Conservation (phyloP, 1,140 invertebrate genomes). For the Melitaea cinxia region DNA sequence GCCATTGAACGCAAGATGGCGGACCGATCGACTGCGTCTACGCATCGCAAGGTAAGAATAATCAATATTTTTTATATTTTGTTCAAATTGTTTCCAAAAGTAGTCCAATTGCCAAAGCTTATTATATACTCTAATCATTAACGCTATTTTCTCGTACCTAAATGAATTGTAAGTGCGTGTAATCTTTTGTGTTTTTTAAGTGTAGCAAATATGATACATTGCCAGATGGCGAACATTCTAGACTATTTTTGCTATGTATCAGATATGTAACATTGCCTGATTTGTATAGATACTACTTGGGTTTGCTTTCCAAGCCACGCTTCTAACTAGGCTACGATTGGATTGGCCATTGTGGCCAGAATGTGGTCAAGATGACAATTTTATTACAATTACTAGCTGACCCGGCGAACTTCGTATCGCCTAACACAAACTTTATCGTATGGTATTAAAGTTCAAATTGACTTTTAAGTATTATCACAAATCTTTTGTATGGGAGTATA, state of each 20-base stretch:
- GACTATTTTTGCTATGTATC: not conserved
- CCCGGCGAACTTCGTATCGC: no score
- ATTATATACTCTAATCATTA: not conserved
- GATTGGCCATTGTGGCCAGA: no score
- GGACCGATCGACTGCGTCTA: not conserved
- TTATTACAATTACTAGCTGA: no score
- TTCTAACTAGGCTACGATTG: not conserved
- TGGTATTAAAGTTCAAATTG: no score
- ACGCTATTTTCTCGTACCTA: not conserved
- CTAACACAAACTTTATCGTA: no score
- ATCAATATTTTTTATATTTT: not conserved
- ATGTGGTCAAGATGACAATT: no score
- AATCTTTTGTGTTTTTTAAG: not conserved
- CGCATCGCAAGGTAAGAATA: not conserved
- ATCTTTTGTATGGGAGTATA: no score
- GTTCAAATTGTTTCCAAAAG: not conserved
- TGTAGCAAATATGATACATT: not conserved
- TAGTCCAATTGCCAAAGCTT: not conserved
- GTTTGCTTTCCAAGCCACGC: no score
- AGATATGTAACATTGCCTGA: not conserved
- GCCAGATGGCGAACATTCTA: not conserved
- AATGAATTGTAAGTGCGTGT: not conserved
- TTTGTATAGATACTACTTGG: not conserved
- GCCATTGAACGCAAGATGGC: not conserved
- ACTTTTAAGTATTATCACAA: no score